Evolutionary conservation across 2,888 invertebrate genomes (phyloP).

Genomic region (Cheilosia grossa): DNA sequence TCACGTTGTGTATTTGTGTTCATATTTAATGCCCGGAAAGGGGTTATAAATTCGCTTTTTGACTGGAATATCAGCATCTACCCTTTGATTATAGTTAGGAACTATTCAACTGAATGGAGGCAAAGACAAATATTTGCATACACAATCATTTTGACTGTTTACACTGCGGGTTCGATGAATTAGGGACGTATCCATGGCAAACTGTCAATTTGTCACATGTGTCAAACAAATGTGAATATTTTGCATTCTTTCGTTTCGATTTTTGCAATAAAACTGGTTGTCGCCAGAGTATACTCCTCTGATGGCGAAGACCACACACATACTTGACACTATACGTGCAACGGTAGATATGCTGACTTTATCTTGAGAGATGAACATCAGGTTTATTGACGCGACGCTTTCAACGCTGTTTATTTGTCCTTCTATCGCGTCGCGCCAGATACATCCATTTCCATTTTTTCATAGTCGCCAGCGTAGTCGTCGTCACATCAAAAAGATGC

Average conservation of each 20-base stretch:
- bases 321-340: conserved; percentile 31
- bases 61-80: conserved; percentile 3
- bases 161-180: neutral
- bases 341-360: conserved; percentile 18
- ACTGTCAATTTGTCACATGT: conserved; percentile 64
- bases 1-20: neutral
- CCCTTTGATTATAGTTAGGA: neutral
- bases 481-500: conserved; percentile 62
- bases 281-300: conserved; percentile 23
- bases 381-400: conserved; percentile 59
- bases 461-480: neutral
- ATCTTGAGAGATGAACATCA: conserved; percentile 21
- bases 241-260: conserved; percentile 24
- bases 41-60: conserved; percentile 13
- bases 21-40: conserved; percentile 3
- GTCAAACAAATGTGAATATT: conserved; percentile 71
- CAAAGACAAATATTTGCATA: conserved; percentile 2
- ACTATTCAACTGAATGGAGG: neutral
- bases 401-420: conserved; percentile 64
- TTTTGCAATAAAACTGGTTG: conserved; percentile 38
- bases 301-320: conserved; percentile 66
- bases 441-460: conserved; percentile 2
- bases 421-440: conserved; percentile 39
- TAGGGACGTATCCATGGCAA: conserved; percentile 18
- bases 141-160: conserved; percentile 34